Evolutionary conservation across 2,888 invertebrate genomes (phyloP).

Genomic region (Drosophila rellima): DNA sequence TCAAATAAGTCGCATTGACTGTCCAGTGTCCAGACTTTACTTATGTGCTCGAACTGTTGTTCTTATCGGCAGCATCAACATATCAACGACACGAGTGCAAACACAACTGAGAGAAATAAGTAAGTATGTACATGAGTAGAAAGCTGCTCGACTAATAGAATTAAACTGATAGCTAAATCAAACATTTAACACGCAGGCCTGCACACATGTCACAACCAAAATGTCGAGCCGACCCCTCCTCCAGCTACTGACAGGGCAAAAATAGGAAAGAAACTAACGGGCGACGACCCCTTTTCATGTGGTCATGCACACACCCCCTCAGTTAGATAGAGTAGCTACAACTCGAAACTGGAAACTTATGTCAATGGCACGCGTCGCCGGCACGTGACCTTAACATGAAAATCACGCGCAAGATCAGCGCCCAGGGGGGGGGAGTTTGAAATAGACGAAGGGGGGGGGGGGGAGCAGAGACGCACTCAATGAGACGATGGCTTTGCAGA

Average conservation of each 20-base stretch:
- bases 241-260: background rate
- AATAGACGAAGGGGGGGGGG: background rate
- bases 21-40: slow-evolving; percentile 10
- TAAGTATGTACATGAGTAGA: slow-evolving; percentile 1
- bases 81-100: slow-evolving; percentile 44
- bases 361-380: slow-evolving; percentile 75
- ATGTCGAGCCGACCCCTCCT: slow-evolving; percentile 8
- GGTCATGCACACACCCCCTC: slow-evolving; percentile 45
- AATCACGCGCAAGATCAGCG: slow-evolving; percentile 76
- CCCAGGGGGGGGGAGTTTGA: slow-evolving; percentile 21
- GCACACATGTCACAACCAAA: slow-evolving; percentile 66
- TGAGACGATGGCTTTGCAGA: slow-evolving; percentile 58
- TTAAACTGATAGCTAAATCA: slow-evolving; percentile 77
- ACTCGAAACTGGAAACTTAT: slow-evolving; percentile 75
- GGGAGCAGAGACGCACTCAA: slow-evolving; percentile 29
- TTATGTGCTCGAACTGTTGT: slow-evolving; percentile 23
- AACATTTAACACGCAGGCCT: slow-evolving; percentile 66
- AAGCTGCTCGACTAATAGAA: slow-evolving; percentile 68
- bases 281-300: slow-evolving; percentile 47
- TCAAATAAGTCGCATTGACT: slow-evolving; percentile 1
- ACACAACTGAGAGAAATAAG: slow-evolving; percentile 13
- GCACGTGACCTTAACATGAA: slow-evolving; percentile 79
- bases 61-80: slow-evolving; percentile 31
- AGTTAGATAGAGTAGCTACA: slow-evolving; percentile 28
- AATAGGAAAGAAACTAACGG: slow-evolving; percentile 3